Base-by-base conservation (phyloP, 2,113 vertebrate species). In the Cynopterus brachyotis region DNA sequence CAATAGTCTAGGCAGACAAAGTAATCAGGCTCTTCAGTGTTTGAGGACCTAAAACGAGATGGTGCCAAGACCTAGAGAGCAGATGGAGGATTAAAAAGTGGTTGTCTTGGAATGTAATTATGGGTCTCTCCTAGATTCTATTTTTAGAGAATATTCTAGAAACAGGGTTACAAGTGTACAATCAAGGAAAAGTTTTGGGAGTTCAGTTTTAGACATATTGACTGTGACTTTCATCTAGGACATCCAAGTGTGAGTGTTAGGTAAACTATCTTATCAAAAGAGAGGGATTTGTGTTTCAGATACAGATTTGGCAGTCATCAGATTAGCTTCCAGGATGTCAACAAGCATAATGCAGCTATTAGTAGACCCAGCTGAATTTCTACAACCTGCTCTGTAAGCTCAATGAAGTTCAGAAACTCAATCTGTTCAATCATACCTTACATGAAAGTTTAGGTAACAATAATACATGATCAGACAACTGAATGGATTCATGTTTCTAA, bases 1-100 rank as follows among this genome's bases (percentile, higher is more conserved):
- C 75, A 92, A 80, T 84, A 67, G 83, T 73, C 79, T 45, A 85
- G 30, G 26, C 37, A 88, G 86, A 80, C 82, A 94, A 45, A 87
- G 35, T 37, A 92, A 95, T 92, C 80, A 90, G 87, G n/a, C 45
- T 55, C n/a, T 69, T 89, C 67, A 30, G 32, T 59, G 47, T 87
- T 57, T 45, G 81, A 88, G 70, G 35, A 62, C 42, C 40, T 40
- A 32, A 89, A 87, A 70, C n/a, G 22, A 87, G 40, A 35, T n/a
- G 28, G 32, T 50, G 28, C 35, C 24, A 60, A n/a, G 35, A 76
- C 42, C n/a, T 64, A 35, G n/a, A 45, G 45, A 76, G 22, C 19
- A 6, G 55, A 37, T 59, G 47, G 40, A 62, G 72, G 19, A 42
- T 60, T 82, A 87, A 81, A 69, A 92, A 45, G 79, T 28, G n/a